Evolutionary conservation across 1,140 invertebrate genomes (phyloP), one percentile per base, ranked within the genome.

Genomic region (Philaenus spumarius): DNA sequence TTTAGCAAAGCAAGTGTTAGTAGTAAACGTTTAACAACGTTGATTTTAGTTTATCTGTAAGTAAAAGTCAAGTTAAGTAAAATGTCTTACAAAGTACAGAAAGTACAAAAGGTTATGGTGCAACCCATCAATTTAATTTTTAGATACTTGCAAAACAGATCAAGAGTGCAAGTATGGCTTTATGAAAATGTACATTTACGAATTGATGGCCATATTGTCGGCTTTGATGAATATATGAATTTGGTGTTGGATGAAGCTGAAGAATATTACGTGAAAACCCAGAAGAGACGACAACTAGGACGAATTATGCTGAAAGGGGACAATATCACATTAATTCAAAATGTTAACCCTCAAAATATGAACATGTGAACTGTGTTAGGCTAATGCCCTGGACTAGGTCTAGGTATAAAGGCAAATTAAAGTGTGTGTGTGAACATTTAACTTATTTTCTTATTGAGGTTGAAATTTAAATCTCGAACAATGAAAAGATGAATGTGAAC

Each of bases 161-260:
- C 95, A 39, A 79, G 91, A 67, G 93, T 99, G n/a, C 91, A 95
- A 53, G 62, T 69, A 9, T 69, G 67, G 67, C 58, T 69, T 1
- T 65, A 64, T 42, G 66, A 69, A 60, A 22, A 17, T 14, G 24
- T 5, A 5, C 35, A 60, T 39, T 46, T 64, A 43, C 51, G 96
- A 48, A 95, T 97, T 66, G 97, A 99, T 77, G 97, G 97, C 46
- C 92, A 95, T 77, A 98, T 99, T 68, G 87, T 94, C 72, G 97
- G 97, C 6, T 99, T 99, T 73, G 97, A 99, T 73, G 97, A 99
- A 75, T 99, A 98, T 77, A 99, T 99, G 97, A 99, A 99, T 71
- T 77, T 99, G 58, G 96, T 99, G 22, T 76, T 99, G 70, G 96
- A 98, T 72, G 95, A 98, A 64, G 95, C 95, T 1, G 95, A 97